phyloP scores from a whole-genome alignment of 2,797 vertebrate genomes.

The Sebastes hubbsi region DNA sequence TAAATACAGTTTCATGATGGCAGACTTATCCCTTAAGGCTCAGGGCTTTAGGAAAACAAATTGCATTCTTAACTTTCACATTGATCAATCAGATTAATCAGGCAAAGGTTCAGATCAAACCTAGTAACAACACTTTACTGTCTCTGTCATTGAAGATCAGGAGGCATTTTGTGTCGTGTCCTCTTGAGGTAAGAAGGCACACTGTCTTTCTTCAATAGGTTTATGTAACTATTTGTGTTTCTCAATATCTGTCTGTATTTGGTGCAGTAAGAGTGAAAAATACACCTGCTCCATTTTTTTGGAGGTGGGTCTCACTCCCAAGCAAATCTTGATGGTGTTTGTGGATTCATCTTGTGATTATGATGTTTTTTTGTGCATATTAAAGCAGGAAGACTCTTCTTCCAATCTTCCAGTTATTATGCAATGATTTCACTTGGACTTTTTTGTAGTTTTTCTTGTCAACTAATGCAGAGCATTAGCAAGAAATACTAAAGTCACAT shows the following conservation, averaged over 20 bases:
- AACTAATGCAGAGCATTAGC: not conserved
- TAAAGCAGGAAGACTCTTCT: not conserved
- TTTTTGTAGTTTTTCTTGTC: not conserved
- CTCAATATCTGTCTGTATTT: not conserved
- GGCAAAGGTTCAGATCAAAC: not conserved
- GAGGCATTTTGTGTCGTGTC: not conserved
- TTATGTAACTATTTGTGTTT: not conserved
- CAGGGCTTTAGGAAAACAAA: constrained; percentile 14
- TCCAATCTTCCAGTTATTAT: not conserved
- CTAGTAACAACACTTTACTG: not conserved
- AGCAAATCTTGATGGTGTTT: not conserved
- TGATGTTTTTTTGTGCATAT: not conserved
- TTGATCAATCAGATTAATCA: constrained; percentile 16
- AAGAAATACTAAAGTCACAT: not conserved
- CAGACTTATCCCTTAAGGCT: not conserved
- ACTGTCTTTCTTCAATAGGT: not conserved
- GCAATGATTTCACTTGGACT: not conserved
- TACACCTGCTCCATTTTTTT: not conserved
- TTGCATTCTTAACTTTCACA: not conserved
- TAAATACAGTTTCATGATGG: not conserved
- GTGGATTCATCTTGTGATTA: not conserved
- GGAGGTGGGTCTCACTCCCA: not conserved
- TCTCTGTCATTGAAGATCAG: not conserved
- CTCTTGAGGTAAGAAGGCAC: not conserved
- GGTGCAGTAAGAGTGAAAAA: not conserved